Base-by-base conservation (phyloP, 2,888 invertebrate species). In the Euzophera pinguis region DNA sequence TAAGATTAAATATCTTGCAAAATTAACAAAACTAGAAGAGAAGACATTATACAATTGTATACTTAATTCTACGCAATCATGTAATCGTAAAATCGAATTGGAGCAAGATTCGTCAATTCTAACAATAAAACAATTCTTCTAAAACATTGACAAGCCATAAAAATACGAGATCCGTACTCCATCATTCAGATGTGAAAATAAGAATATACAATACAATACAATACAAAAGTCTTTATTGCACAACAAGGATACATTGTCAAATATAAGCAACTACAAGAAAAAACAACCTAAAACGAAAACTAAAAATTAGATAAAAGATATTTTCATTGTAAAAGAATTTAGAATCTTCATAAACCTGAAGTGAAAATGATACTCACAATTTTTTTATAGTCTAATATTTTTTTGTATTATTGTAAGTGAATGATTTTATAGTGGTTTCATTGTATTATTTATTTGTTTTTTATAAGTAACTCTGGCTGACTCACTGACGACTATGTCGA, bases 311-410 rank as follows among this genome's bases (percentile, higher is more conserved):
- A n/a, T n/a, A n/a, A 14, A 29, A 35, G 37, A 47, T 35, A 37
- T 17, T 22, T 35, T 47, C 29, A 49, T 27, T 45, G 17, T 52
- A n/a, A n/a, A n/a, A n/a, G n/a, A n/a, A n/a, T n/a, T n/a, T n/a
- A 7, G 32, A 47, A 47, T 32, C 45, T 37, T 37, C 35, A 37
- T 47, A 37, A 47, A 47, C 17, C 12, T n/a, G 17, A 37, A 16
- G 10, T 8, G n/a, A 37, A 47, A 47, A 37, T 37, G 17, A 17
- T 10, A 22, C 37, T 37, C 12, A 3, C 16, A 12, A 16, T 45
- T 45, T 32, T 27, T 45, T 45, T 34, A 14, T 45, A 32, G 13
- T 32, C 3, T 6, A 45, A 32, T 45, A 45, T 34, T 10, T 34
- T 45, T 16, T 4, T 1, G 22, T 14, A 32, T 16, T 45, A 45